Evolutionary conservation across 2,113 vertebrate genomes (phyloP), one percentile per base, ranked within the genome.

Genomic region (Rhinolophus ferrumequinum): DNA sequence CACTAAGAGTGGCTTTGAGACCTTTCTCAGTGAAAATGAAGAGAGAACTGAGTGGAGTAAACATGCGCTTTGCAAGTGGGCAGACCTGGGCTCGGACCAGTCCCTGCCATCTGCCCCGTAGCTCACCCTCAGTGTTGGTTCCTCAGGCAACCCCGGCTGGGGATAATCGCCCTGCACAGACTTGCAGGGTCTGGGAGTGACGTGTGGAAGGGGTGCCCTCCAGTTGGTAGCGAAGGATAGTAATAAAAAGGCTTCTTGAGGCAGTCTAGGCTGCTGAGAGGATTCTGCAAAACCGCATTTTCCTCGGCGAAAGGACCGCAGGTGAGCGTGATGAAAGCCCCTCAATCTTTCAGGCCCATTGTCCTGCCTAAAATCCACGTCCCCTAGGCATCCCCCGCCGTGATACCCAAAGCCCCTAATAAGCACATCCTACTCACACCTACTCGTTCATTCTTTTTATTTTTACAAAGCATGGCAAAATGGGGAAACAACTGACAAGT

Each of bases 381-480:
- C 33, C 22, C 16, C 26, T 35, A 21, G 16, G 44, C 2, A 4
- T 30, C 60, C 18, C 22, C 8, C 5, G 30, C n/a, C 5, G 58
- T 16, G 19, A 19, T 28, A 41, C 4, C 11, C 30, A 24, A 22
- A 8, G 35, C 22, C 72, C 56, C 26, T 62, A 96, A 93, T 73
- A 82, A 97, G 60, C 84, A 97, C 97, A 92, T 26, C 86, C 16
- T 33, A 90, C 35, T 5, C 50, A 84, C 76, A 82, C 18, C 88
- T 69, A 24, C 15, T 60, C 66, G 30, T 60, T 70, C 64, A 47
- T 94, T 0, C 69, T 96, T 95, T 98, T 98, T 99, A 98, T 98
- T 99, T 98, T 98, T 95, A 96, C 97, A 98, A 97, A 98, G 96
- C 96, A 95, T 83, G 93, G 93, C 88, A 92, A 97, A 91, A 96